Evolutionary conservation across 2,797 vertebrate species (phyloP), one percentile per base, ranked within the genome.

Genomic region (Sitta carolinensis): DNA sequence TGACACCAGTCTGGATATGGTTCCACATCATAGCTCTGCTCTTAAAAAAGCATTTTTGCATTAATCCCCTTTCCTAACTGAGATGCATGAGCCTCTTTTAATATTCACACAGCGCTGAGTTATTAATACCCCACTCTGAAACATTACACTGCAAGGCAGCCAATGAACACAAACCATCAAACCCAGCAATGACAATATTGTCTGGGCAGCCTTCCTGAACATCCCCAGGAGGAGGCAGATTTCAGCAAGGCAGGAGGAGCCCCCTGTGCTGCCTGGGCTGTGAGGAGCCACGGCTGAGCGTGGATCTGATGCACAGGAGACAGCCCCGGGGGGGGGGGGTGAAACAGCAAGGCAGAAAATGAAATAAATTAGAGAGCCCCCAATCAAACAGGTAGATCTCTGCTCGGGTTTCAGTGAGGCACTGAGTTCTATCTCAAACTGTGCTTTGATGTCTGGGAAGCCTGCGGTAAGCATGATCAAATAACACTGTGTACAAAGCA

Each of bases 21-120:
- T 87, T 93, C 79, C 91, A 84, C 92, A 95, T 78, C 93, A 93
- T 20, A 97, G 90, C 95, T 96, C 94, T 96, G 93, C 90, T 96
- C 91, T 95, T 91, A 68, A 92, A 83, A 94, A 91, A 77, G 36
- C 70, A 48, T 75, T 79, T 97, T 77, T 88, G 62, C 81, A 82
- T 75, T 78, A 93, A 91, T 91, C 83, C 67, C 92, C 87, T 57
- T 63, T 72, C 87, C 76, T 87, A 86, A 87, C 40, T 57, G 70
- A 95, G 92, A 92, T 90, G 92, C 78, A 62, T 2, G 57, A 92
- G 85, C 77, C 67, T 92, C 84, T 90, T 89, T 89, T 59, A 87
- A 94, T 67, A 85, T 72, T 79, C 87, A 63, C 52, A 19, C 0
- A 80, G 73, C 4, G 4, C 50, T 25, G 59, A 93, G 83, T 93